Percentiles rank a stretch among this genome's conserved stretches.
These are phyloP conservation scores for Drosophila maculinotata DNA, from an alignment of 2,888 invertebrate genomes.

Conservation along the genomic window DNA sequence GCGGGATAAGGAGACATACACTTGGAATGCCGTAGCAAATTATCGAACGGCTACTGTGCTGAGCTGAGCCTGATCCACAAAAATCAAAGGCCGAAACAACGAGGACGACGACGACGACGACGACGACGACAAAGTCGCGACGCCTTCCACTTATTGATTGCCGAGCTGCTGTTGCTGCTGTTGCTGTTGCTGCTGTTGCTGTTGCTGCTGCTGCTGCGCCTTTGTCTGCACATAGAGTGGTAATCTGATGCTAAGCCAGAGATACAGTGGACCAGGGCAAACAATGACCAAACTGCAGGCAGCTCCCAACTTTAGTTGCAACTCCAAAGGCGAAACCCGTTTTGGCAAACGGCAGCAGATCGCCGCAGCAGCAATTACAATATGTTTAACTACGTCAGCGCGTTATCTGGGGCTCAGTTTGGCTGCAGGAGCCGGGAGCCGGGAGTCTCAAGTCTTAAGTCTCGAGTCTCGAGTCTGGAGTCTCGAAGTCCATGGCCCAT, in stretches of 20 bases:
- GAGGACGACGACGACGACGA: conserved; percentile 25
- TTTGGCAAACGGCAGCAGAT: conserved; percentile 62
- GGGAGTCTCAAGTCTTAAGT: no score
- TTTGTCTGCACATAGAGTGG: conserved; percentile 77
- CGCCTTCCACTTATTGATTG: conserved; percentile 76
- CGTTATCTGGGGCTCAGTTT: conserved; percentile 65
- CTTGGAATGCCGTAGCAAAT: conserved; percentile 85
- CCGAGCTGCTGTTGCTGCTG: conserved; percentile 42
- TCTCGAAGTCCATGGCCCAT: conserved; percentile 58
- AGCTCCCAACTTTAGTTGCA: conserved; percentile 7
- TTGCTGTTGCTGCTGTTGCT: conserved; percentile 39
- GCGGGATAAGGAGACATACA: conserved; percentile 85
- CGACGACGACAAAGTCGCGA: conserved; percentile 59
- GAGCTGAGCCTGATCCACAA: conserved; percentile 72
- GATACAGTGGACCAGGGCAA: conserved; percentile 60
- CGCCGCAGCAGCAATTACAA: conserved; percentile 82
- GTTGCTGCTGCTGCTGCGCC: conserved; percentile 25
- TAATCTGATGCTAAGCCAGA: conserved; percentile 82
- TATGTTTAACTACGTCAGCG: conserved; percentile 84
- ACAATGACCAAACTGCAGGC: conserved; percentile 66
- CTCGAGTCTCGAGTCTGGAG: neutral
- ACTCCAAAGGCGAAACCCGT: conserved; percentile 71
- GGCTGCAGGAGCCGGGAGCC: conserved; percentile 10
- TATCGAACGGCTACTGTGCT: conserved; percentile 83
- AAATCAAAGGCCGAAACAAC: conserved; percentile 66